These are phyloP conservation scores for Tapirus terrestris DNA, from an alignment of 2,113 vertebrate genomes.

Conservation along the genomic window DNA sequence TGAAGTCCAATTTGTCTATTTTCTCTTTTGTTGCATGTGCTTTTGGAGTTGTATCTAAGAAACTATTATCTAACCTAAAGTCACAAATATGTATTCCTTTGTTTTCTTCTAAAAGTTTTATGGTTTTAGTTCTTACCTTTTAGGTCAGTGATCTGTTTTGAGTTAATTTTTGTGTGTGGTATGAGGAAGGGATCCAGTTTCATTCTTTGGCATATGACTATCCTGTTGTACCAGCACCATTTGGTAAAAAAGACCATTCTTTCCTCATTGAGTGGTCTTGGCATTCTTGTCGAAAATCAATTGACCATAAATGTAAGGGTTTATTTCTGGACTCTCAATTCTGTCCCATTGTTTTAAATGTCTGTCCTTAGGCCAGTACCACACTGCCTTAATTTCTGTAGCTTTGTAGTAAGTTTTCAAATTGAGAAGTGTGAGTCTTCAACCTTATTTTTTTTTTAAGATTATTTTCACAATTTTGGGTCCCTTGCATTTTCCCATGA, in stretches of 20 bases:
- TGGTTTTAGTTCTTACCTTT: not conserved
- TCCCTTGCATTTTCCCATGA: not conserved
- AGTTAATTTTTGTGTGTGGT: not conserved
- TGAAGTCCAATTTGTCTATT: not conserved
- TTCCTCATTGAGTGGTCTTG: not conserved
- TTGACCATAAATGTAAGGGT: not conserved
- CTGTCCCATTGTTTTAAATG: not conserved
- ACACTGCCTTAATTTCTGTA: not conserved
- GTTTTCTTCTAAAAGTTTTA: not conserved
- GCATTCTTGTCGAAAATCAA: not conserved
- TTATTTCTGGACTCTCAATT: not conserved
- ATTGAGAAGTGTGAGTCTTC: not conserved
- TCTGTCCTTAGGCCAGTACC: not conserved
- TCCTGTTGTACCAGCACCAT: not conserved
- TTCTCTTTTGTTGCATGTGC: not conserved
- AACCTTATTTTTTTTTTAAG: not conserved
- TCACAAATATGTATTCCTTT: too few species aligned
- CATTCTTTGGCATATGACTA: not conserved
- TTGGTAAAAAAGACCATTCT: not conserved
- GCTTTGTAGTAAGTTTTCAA: not conserved
- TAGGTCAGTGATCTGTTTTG: not conserved
- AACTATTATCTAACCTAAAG: not conserved
- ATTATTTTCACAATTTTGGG: not conserved
- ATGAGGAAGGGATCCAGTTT: not conserved
- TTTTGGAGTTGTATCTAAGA: not conserved